These are phyloP conservation scores for Haliaeetus leucogaster DNA, from an alignment of 2,113 vertebrate genomes.

Conservation along the genomic window DNA sequence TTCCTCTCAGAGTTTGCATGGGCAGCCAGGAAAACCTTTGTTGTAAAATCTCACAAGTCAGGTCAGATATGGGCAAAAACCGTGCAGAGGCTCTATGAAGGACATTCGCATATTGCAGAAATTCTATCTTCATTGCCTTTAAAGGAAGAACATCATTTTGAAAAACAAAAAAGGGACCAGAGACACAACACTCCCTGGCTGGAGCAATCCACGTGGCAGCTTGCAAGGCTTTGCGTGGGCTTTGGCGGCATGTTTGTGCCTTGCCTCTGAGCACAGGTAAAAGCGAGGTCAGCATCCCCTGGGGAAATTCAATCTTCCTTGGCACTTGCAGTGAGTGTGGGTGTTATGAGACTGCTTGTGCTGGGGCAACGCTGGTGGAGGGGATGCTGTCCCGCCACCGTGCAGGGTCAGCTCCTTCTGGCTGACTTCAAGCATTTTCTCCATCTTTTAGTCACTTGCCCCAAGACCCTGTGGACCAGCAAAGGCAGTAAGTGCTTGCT, in stretches of 20 bases:
- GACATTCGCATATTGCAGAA: background rate
- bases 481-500: background rate
- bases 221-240: background rate
- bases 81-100: rapidly evolving
- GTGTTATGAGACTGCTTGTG: background rate
- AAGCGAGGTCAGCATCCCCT: background rate
- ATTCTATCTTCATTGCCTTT: background rate
- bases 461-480: too few species aligned
- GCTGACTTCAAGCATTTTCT: background rate
- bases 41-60: background rate
- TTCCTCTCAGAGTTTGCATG: background rate
- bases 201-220: rapidly evolving
- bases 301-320: background rate
- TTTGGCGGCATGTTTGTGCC: background rate
- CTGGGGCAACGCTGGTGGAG: background rate
- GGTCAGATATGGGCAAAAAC: background rate
- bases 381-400: background rate
- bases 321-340: rapidly evolving
- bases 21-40: background rate
- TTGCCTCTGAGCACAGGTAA: background rate
- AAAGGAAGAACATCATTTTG: background rate
- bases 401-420: background rate
- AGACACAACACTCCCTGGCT: background rate
- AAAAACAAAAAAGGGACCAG: background rate
- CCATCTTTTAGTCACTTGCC: background rate